Conservation (phyloP, 2,113 vertebrate species). For the Buteo buteo region DNA sequence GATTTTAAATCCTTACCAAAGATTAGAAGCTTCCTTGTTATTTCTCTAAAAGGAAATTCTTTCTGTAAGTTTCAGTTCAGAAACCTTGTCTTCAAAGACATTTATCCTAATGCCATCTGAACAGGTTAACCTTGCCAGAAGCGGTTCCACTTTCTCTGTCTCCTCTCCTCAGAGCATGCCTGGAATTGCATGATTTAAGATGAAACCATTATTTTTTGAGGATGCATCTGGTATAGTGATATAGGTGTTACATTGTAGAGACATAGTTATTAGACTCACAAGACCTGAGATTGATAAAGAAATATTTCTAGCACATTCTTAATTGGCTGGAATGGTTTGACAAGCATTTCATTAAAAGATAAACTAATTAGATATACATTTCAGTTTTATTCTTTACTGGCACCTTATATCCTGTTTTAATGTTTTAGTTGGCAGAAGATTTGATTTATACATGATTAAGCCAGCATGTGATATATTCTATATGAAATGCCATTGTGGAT, state of each 20-base stretch:
- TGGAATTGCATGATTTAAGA: background rate
- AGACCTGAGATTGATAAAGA: background rate
- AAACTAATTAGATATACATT: background rate
- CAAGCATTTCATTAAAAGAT: background rate
- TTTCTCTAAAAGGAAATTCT: background rate
- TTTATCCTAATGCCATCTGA: background rate
- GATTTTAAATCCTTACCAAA: background rate
- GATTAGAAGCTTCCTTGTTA: background rate
- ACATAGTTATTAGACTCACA: background rate
- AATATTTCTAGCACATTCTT: background rate
- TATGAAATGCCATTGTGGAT: background rate
- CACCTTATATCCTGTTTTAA: background rate
- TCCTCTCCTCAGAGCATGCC: background rate
- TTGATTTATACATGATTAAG: background rate
- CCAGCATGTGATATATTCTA: background rate
- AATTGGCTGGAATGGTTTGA: background rate
- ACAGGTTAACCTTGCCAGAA: background rate
- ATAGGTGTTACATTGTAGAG: background rate
- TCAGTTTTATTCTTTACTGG: background rate
- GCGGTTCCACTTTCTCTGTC: background rate
- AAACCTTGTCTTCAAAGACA: background rate
- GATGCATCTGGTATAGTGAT: background rate
- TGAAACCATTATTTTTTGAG: background rate
- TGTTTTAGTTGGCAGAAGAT: background rate
- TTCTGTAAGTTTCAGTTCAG: background rate